Conservation (phyloP, 2,888 invertebrate species). For the Choreutis nemorana region DNA sequence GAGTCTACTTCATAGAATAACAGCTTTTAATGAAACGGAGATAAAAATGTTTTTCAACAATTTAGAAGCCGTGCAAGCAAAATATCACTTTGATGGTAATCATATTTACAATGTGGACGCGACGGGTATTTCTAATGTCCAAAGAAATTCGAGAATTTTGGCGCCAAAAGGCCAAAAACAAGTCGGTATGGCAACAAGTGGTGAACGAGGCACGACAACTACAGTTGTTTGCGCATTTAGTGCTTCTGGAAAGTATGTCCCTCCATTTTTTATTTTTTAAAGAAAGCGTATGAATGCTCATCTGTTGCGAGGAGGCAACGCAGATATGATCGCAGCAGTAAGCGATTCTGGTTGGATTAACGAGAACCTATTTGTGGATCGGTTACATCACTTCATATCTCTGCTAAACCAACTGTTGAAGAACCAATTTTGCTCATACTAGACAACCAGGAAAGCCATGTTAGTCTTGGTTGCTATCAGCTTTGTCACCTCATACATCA, state of each 20-base stretch:
- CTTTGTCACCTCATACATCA: constrained; percentile 11
- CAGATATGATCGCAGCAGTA: constrained; percentile 6
- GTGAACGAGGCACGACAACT: constrained; percentile 18
- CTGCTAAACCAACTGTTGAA: constrained; percentile 11
- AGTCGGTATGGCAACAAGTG: constrained; percentile 22
- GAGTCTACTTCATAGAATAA: constrained; percentile 13
- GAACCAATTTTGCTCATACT: constrained; percentile 14
- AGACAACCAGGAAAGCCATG: constrained; percentile 16
- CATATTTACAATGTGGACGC: constrained; percentile 19
- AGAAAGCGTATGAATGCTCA: constrained; percentile 17
- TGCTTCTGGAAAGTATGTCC: constrained; percentile 23
- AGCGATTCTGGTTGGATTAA: constrained; percentile 14
- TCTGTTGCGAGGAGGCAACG: constrained; percentile 14
- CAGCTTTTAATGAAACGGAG: constrained; percentile 13
- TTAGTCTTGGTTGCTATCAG: constrained; percentile 11
- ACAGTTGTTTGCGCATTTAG: constrained; percentile 27
- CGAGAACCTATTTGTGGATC: constrained; percentile 13
- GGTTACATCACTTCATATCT: constrained; percentile 14
- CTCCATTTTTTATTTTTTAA: constrained; percentile 28
- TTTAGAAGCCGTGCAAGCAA: constrained; percentile 7
- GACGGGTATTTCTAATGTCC: constrained; percentile 17
- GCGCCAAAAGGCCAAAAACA: constrained; percentile 22
- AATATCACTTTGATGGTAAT: constrained; percentile 9
- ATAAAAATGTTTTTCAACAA: constrained; percentile 12
- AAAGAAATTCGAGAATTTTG: constrained; percentile 15